phyloP scores from a whole-genome alignment of 2,797 vertebrate species.

The Pelochelys cantorii region DNA sequence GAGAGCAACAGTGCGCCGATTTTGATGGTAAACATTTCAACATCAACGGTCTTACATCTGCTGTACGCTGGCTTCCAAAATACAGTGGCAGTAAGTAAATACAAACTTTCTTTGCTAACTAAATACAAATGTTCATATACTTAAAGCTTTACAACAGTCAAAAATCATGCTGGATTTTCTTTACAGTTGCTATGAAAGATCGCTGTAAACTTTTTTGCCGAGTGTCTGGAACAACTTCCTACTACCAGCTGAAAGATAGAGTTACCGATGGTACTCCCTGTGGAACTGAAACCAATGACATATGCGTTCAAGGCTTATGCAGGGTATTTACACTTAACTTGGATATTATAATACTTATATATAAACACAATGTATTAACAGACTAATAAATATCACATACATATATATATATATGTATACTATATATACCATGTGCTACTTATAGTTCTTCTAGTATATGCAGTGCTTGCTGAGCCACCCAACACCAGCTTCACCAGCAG shows the following conservation, averaged over 20 bases:
- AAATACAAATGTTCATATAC: conserved; percentile 22
- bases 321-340: conserved; percentile 85
- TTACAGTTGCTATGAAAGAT: conserved; percentile 94
- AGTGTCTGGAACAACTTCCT: conserved; percentile 92
- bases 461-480: neutral
- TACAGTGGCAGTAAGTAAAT: conserved; percentile 95
- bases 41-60: conserved; percentile 93
- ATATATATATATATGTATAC: neutral
- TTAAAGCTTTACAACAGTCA: conserved; percentile 28
- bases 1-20: conserved; percentile 94
- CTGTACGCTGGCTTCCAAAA: conserved; percentile 96
- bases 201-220: conserved; percentile 98
- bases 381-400: neutral
- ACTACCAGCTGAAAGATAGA: conserved; percentile 95
- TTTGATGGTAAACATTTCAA: conserved; percentile 97
- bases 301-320: conserved; percentile 98
- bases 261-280: conserved; percentile 95
- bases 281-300: conserved; percentile 92
- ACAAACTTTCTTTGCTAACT: neutral
- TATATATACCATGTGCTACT: neutral
- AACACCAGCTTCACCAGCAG: neutral
- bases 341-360: conserved; percentile 53
- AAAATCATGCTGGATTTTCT: conserved; percentile 65
- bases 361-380: neutral
- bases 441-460: neutral